Base-by-base conservation (phyloP, 2,113 vertebrate genomes). In the Erpornis zantholeuca region DNA sequence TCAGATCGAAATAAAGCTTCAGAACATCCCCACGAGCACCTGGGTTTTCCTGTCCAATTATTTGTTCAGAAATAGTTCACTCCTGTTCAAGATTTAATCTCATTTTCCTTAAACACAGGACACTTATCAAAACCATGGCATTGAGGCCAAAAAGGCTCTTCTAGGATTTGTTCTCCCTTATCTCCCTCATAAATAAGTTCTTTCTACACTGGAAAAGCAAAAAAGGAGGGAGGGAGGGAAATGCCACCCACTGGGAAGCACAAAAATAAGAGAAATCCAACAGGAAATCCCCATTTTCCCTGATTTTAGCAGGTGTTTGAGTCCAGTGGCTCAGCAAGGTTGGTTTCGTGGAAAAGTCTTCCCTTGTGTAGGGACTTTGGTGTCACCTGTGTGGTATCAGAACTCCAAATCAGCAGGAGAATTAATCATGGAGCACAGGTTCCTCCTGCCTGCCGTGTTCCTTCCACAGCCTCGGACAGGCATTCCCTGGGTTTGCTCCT, bases 261-360 rank as follows among this genome's bases (percentile, higher is more conserved):
- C 2, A 0, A 22, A 64, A 90, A 6, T 11, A 25, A 42, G 33
- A 81, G 45, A 63, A 93, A 75, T 44, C 33, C 47, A 68, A 12
- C 2, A 0, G 1, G 1, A 70, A 69, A 61, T 54, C 28, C 54
- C 50, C 1, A 0, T 35, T 75, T 59, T 17, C 24, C n/a, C 45
- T 27, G 15, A 31, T 82, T 86, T 91, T 52, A 65, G 53, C 6
- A 29, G 16, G 14, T 57, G 28, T n/a, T 65, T 7, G 44, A 84
- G 38, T 1, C 27, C 66, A 81, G 7, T 40, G 38, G 57, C 24
- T 10, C 44, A 81, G 22, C 4, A 11, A 38, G 18, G 47, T 29
- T 77, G 28, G 14, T 63, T 94, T 95, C 0, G 3, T 36, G 50
- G 78, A 45, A 68, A 44, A 68, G 13, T 22, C 61, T 36, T 36